Percentiles rank a stretch among this genome's conserved stretches.
These are phyloP conservation scores for Benitochromis conjunctus DNA, from an alignment of 2,113 vertebrate genomes.

Conservation along the genomic window DNA sequence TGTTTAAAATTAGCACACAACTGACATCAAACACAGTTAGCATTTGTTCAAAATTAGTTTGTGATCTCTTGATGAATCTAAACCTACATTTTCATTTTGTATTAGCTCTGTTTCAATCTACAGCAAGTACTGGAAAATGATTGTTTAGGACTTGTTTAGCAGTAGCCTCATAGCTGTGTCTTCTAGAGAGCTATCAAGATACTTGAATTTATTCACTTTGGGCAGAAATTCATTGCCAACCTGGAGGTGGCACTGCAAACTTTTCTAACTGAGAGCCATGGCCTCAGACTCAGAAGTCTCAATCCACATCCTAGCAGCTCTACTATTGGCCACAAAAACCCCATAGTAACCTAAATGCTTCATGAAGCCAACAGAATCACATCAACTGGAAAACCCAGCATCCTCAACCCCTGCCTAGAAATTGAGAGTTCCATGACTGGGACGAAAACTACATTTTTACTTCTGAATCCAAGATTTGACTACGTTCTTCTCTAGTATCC, in stretches of 20 bases:
- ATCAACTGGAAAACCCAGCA: neutral
- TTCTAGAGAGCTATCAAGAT: accelerated
- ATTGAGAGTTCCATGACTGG: too few species aligned
- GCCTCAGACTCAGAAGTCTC: neutral
- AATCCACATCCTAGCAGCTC: neutral
- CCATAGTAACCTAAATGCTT: accelerated
- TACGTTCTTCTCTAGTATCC: neutral
- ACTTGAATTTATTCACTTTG: neutral
- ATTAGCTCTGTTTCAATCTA: neutral
- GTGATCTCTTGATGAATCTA: neutral
- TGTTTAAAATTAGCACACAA: neutral
- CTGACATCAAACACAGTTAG: neutral
- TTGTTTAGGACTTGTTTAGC: neutral
- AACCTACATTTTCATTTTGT: neutral
- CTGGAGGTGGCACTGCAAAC: neutral
- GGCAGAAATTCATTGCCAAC: neutral
- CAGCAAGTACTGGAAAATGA: neutral
- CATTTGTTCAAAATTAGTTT: neutral
- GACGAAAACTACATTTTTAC: too few species aligned
- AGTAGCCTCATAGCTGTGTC: neutral
- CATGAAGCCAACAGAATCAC: neutral
- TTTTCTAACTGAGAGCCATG: neutral
- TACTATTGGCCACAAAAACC: accelerated
- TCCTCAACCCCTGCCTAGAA: neutral
- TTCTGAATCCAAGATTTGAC: too few species aligned